A percentile compares a stretch with the other conserved stretches of the same genome.
phyloP scores from a whole-genome alignment of 35 echinoderm and acorn worm species.

The Heliocidaris erythrogramma region DNA sequence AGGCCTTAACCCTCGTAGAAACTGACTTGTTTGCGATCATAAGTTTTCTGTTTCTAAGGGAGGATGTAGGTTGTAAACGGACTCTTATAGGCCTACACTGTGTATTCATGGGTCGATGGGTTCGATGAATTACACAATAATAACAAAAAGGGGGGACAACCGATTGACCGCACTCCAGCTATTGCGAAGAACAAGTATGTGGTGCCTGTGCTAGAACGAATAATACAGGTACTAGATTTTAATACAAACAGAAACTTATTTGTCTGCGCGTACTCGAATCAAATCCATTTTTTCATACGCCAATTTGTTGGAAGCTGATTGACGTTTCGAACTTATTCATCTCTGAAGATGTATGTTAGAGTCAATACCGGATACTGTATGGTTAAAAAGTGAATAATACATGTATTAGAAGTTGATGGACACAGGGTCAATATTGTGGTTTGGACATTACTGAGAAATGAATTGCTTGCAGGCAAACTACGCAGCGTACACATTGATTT shows the following conservation, averaged over 20 bases:
- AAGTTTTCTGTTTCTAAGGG: not conserved
- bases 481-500: not conserved
- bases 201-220: not conserved
- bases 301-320: not conserved
- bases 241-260: slow-evolving; percentile 3
- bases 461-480: not conserved
- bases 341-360: not conserved
- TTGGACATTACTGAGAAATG: not conserved
- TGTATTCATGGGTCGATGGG: not conserved
- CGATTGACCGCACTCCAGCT: not conserved
- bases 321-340: not conserved
- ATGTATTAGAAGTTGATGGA: not conserved
- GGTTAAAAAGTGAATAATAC: not conserved
- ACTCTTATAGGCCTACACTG: not conserved
- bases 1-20: not conserved
- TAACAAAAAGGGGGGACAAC: not conserved
- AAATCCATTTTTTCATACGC: not conserved
- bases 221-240: not conserved
- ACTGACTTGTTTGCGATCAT: not conserved
- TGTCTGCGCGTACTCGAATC: not conserved
- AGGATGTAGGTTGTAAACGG: not conserved
- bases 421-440: not conserved
- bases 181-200: not conserved
- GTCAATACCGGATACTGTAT: not conserved
- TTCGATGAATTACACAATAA: not conserved